Base-by-base conservation (phyloP, 2,113 vertebrate genomes). In the Eptatretus burgeri region DNA sequence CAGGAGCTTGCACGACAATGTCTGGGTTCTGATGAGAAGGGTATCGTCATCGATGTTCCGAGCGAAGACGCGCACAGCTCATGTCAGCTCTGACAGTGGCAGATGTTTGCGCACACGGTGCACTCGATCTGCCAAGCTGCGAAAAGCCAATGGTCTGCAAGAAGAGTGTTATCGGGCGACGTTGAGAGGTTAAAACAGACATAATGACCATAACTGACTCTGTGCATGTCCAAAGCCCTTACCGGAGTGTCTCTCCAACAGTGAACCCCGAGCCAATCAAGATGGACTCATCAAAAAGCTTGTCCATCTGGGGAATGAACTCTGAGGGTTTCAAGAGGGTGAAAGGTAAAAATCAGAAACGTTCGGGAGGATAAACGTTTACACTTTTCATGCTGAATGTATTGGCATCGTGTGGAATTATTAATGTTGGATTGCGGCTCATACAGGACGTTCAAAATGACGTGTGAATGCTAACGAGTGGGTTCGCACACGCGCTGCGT, bases 11-110 rank as follows among this genome's bases (percentile, higher is more conserved):
- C 91, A 98, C 62, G 91, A 98, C 91, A 98, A 93, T 63, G 87
- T 95, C 75, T 98, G 91, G 71, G 95, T 98, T 65, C 88, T 98
- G 72, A 87, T 95, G 62, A 88, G 91, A 63, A 98, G 73, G 0
- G 91, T 95, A 66, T 98, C 91, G 1, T 98, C 91, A 1, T 98
- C 91, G 0, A 98, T 98, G 70, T 98, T 98, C 75, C 94, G 95
- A 67, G 91, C 87, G 12, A 98, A 98, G 1, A 98, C 78, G 73
- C 91, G 91, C 65, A 98, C 91, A 1, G 91, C 91, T 7, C 95
- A 75, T 16, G 91, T 93, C 50, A 98, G 80, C 72, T 98, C 91
- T 0, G 84, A 86, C 69, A 98, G 79, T 1, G 91, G 86, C 52
- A 98, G 69, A 68, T 95, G 93, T 74, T 95, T 88, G 1, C 88